Evolutionary conservation across 2,888 invertebrate genomes (phyloP).

Genomic region (Cabera pusaria): DNA sequence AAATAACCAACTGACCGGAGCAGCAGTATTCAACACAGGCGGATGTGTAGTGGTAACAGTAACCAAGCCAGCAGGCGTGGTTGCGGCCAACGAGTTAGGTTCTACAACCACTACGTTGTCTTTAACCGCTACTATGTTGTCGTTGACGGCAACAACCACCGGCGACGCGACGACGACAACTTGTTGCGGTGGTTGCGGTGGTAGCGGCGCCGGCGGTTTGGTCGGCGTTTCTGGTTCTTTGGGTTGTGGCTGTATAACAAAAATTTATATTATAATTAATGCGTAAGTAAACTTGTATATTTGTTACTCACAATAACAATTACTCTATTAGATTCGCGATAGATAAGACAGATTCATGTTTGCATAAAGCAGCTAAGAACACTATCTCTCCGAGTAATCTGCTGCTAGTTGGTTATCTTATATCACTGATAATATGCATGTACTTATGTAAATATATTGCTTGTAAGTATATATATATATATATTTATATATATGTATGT

Average conservation of each 20-base stretch:
- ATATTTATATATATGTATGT: no score
- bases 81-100: constrained; percentile 88
- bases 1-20: constrained; percentile 48
- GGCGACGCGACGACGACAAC: constrained; percentile 34
- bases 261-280: no score
- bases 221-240: constrained; percentile 35
- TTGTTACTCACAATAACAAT: no score
- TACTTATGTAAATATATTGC: no score
- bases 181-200: constrained; percentile 31
- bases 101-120: constrained; percentile 53
- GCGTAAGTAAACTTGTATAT: no score
- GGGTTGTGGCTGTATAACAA: constrained; percentile 37
- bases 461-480: no score
- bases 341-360: no score
- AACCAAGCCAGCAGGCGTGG: constrained; percentile 88
- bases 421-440: no score
- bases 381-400: no score
- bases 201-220: constrained; percentile 24
- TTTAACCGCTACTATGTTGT: constrained; percentile 6
- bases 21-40: constrained; percentile 88
- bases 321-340: no score
- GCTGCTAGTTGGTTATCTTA: no score
- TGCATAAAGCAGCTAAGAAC: no score
- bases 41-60: constrained; percentile 94
- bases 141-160: constrained; percentile 47